Evolutionary conservation across 2,797 vertebrate genomes (phyloP).

Genomic region (Argentina silus): DNA sequence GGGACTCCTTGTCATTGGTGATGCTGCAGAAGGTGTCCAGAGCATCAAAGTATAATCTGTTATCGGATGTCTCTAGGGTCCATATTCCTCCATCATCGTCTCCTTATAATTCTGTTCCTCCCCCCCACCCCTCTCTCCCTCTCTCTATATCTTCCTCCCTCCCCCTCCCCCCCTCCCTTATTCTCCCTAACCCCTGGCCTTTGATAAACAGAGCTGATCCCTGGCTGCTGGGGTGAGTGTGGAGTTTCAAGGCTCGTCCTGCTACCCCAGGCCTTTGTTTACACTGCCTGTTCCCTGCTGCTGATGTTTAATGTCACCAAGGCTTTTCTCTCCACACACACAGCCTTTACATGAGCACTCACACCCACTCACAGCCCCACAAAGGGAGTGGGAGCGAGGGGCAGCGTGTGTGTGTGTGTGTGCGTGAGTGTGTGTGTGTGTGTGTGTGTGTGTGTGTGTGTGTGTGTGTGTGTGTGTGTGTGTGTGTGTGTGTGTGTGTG

Average conservation of each 20-base stretch:
- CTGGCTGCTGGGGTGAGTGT: conserved; percentile 70
- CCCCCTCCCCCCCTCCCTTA: not conserved
- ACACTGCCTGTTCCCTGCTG: conserved; percentile 68
- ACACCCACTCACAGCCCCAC: conserved; percentile 3
- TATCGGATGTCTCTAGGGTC: not conserved
- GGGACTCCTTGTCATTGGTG: too few species aligned
- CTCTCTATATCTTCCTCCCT: conserved; percentile 33
- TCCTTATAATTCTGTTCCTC: not conserved
- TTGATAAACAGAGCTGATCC: conserved; percentile 78
- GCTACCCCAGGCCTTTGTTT: conserved; percentile 68
- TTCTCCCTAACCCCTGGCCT: conserved; percentile 51
- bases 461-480: not conserved
- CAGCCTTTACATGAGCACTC: conserved; percentile 57
- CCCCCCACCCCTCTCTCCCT: conserved; percentile 6
- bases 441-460: not conserved
- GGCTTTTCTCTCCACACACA: conserved; percentile 56
- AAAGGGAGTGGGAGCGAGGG: conserved; percentile 22
- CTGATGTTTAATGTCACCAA: conserved; percentile 76
- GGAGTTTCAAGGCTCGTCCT: conserved; percentile 69
- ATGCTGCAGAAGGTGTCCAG: not conserved
- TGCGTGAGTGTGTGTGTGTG: conserved; percentile 2
- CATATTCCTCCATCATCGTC: not conserved
- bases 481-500: not conserved
- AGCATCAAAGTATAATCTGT: not conserved
- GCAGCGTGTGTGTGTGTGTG: conserved; percentile 22